phyloP scores from a whole-genome alignment of 2,113 vertebrate genomes.

The Callospermophilus lateralis region DNA sequence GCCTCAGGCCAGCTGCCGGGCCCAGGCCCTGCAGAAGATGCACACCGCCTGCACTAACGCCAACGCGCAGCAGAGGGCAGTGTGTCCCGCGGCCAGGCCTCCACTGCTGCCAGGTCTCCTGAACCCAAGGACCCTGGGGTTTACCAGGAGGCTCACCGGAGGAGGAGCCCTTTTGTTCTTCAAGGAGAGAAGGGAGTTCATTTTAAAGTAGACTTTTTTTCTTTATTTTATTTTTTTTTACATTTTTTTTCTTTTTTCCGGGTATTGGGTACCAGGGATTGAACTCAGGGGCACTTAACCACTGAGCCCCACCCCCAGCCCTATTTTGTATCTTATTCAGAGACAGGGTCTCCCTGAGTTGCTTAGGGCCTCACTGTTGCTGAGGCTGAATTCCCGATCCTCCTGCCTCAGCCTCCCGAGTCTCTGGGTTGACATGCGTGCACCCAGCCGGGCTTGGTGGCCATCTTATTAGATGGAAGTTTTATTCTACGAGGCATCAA shows the following conservation, averaged over 20 bases:
- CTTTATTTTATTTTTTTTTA: background rate
- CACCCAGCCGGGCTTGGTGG: background rate
- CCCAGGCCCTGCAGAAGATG: background rate
- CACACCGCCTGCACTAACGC: constrained; percentile 54
- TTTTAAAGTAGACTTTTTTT: background rate
- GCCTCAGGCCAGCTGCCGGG: background rate
- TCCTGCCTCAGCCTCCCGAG: too few relatives aligned
- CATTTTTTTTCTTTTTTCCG: too few relatives aligned
- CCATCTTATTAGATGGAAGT: background rate
- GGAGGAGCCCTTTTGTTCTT: constrained; percentile 19
- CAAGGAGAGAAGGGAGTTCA: background rate
- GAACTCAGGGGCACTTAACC: too few relatives aligned
- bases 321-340: too few relatives aligned
- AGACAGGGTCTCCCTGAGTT: too few relatives aligned
- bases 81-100: constrained; percentile 31
- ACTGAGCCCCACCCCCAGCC: too few relatives aligned
- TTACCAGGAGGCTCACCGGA: constrained; percentile 41
- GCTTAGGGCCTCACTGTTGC: too few relatives aligned
- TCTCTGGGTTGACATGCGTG: too few relatives aligned
- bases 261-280: too few relatives aligned
- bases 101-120: background rate
- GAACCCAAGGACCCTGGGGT: constrained; percentile 11
- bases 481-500: background rate
- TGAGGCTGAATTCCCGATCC: too few relatives aligned
- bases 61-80: constrained; percentile 87